A percentile compares a stretch with the other conserved stretches of the same genome.
Conservation (phyloP, 2,113 vertebrate genomes). For the Pampusana beccarii region DNA sequence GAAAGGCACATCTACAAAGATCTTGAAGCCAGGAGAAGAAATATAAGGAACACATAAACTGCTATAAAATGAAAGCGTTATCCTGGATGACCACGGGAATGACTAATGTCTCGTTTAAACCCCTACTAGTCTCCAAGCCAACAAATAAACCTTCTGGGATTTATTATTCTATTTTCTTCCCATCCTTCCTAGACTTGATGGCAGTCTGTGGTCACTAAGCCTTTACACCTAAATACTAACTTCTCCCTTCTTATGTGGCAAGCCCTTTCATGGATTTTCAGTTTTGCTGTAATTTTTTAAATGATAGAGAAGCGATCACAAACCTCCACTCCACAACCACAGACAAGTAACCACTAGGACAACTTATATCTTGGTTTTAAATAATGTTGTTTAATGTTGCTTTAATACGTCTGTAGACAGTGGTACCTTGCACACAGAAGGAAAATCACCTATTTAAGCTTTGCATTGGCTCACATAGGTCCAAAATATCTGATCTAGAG, state of each 20-base stretch:
- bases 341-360: background rate
- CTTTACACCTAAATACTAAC: background rate
- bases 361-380: background rate
- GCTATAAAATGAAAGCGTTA: background rate
- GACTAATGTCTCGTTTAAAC: background rate
- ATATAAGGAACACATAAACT: background rate
- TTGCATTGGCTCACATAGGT: background rate
- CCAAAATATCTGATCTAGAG: background rate
- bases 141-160: background rate
- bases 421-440: background rate
- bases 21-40: background rate
- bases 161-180: background rate
- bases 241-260: background rate
- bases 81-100: background rate
- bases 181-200: background rate
- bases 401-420: background rate
- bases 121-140: background rate
- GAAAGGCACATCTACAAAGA: background rate
- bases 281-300: background rate
- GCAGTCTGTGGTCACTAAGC: background rate
- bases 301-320: background rate
- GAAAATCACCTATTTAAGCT: background rate
- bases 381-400: background rate
- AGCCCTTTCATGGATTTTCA: background rate
- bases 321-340: background rate